phyloP scores from a whole-genome alignment of 1,140 invertebrate species.

The Zaprionus davidi region DNA sequence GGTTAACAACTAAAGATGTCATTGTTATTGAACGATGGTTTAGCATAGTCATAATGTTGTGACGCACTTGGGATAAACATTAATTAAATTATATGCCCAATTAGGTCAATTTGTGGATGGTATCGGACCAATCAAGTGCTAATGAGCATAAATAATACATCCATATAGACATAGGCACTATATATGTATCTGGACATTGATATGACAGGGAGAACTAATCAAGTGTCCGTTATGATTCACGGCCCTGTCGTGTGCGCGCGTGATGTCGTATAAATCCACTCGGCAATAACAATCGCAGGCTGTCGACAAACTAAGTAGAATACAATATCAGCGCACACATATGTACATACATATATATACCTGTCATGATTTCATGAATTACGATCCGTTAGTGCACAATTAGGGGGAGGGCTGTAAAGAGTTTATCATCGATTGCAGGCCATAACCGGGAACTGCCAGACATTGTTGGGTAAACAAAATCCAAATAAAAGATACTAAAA shows the following conservation, averaged over 20 bases:
- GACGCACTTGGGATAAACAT: conserved; percentile 25
- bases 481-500: conserved; percentile 12
- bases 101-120: conserved; percentile 20
- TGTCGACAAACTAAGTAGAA: conserved; percentile 12
- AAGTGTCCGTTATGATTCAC: conserved; percentile 40
- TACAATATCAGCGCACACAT: conserved; percentile 15
- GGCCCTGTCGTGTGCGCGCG: conserved; percentile 17
- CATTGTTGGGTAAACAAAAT: background rate
- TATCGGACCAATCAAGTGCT: conserved; percentile 5
- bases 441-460: conserved; percentile 17
- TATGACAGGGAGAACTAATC: conserved; percentile 42
- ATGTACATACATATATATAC: too few relatives aligned
- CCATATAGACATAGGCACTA: conserved; percentile 14
- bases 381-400: conserved; percentile 10
- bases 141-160: conserved; percentile 21
- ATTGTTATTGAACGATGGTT: background rate
- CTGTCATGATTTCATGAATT: conserved; percentile 35
- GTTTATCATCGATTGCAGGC: conserved; percentile 26
- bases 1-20: conserved; percentile 13
- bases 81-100: conserved; percentile 37
- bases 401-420: conserved; percentile 24
- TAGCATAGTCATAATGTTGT: conserved; percentile 36
- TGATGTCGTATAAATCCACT: conserved; percentile 39
- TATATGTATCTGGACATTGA: conserved; percentile 28
- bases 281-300: conserved; percentile 14